These are phyloP conservation scores for Dallia pectoralis DNA, from an alignment of 2,797 vertebrate genomes.

Conservation along the genomic window DNA sequence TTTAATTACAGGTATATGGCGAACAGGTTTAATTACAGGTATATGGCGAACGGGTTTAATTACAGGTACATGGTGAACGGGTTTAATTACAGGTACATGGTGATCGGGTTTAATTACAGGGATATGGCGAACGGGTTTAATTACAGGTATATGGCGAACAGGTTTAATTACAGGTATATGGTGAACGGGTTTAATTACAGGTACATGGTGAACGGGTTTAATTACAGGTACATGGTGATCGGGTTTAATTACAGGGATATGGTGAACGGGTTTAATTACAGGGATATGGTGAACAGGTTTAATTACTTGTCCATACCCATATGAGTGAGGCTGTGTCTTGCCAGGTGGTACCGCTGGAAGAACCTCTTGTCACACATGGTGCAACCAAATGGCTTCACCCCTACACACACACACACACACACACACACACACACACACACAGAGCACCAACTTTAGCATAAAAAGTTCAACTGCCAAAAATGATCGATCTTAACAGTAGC, in stretches of 20 bases:
- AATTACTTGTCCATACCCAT: slow-evolving; percentile 74
- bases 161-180: no score
- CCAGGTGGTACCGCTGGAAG: slow-evolving; percentile 80
- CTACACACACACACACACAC: slow-evolving; percentile 61
- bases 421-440: slow-evolving; percentile 55
- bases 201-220: no score
- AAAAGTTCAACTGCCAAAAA: slow-evolving; percentile 75
- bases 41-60: background rate
- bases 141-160: background rate
- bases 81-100: background rate
- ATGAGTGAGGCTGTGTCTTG: slow-evolving; percentile 80
- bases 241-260: no score
- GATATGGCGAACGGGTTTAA: background rate
- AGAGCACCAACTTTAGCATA: slow-evolving; percentile 75
- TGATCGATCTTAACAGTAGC: slow-evolving; percentile 65
- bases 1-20: background rate
- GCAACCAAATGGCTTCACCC: slow-evolving; percentile 80
- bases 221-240: background rate
- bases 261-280: background rate
- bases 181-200: no score
- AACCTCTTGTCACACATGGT: slow-evolving; percentile 82
- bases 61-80: no score
- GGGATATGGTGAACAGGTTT: background rate
- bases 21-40: no score
- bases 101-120: no score